Evolutionary conservation across 2,888 invertebrate species (phyloP), one percentile per base, ranked within the genome.

Genomic region (Schizaphis graminum): DNA sequence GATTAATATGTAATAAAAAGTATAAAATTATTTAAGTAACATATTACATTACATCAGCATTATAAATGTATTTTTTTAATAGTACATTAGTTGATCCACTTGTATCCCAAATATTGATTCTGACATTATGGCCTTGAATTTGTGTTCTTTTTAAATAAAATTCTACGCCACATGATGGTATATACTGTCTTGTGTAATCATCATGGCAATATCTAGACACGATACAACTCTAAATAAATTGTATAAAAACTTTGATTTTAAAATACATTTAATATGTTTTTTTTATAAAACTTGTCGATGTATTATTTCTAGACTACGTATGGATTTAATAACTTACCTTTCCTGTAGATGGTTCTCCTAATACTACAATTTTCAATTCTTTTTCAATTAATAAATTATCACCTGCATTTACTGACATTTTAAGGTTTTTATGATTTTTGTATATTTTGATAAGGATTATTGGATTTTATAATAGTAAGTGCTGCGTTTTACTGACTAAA

Each of bases 61-160:
- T 97, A 95, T 97, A 97, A 90, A 97, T 96, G 95, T 97, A 98
- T 96, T 97, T 97, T 95, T 97, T 97, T 87, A 98, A 96, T 98
- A 98, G 98, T 94, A 97, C 96, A 21, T 98, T 98, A 89, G 97
- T 96, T 95, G 97, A 97, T 44, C 98, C 98, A 88, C 98, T 98
- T 93, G 98, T 97, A 96, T 99, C 98, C 96, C 98, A 98, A 57
- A 99, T 96, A 96, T 98, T 97, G 92, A 98, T 96, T 53, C 97
- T 97, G 90, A 97, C 97, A 95, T 97, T 96, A 92, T 96, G 96
- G 35, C 96, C 96, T 94, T 97, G 96, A 90, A 97, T 95, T 94
- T 96, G 96, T 86, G 97, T 96, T 95, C 97, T 96, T 95, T 97
- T 97, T 90, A 97, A 96, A 95, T 97, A 97, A 96, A 98, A 98